Conservation (phyloP, 1,140 invertebrate genomes). For the Drosophila takahashii region DNA sequence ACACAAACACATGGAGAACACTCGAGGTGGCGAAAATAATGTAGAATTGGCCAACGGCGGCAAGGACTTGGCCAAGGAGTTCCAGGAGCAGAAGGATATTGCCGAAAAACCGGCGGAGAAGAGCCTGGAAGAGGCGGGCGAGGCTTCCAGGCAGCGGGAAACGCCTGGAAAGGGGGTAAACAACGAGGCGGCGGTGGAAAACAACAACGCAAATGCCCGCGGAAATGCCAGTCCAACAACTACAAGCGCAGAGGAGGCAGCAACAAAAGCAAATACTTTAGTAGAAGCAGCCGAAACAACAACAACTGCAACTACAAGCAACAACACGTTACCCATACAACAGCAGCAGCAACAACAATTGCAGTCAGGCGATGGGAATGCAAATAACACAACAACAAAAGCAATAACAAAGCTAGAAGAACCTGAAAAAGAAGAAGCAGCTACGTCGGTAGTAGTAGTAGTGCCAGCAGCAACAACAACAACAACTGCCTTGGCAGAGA, state of each 20-base stretch:
- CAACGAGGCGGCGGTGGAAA: slow-evolving; percentile 14
- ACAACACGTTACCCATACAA: slow-evolving; percentile 22
- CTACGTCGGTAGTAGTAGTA: slow-evolving; percentile 7
- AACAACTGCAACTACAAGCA: slow-evolving; percentile 29
- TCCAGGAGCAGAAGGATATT: slow-evolving; percentile 6
- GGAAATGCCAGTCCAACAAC: slow-evolving; percentile 39
- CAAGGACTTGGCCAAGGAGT: slow-evolving; percentile 7
- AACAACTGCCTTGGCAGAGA: slow-evolving; percentile 35
- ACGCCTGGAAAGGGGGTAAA: not conserved
- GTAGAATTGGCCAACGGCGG: slow-evolving; percentile 39
- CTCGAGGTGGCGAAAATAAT: slow-evolving; percentile 71
- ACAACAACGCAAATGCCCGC: slow-evolving; percentile 40
- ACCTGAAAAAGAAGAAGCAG: slow-evolving; percentile 8
- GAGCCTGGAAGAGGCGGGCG: not conserved
- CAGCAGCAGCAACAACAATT: slow-evolving; percentile 27
- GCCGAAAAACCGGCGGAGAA: not conserved
- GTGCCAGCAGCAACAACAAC: slow-evolving; percentile 12
- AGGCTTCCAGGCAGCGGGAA: not conserved
- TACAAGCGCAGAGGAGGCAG: slow-evolving; percentile 31
- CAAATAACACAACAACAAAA: slow-evolving; percentile 55
- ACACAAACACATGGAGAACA: slow-evolving; percentile 69
- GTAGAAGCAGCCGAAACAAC: slow-evolving; percentile 3
- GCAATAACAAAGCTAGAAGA: slow-evolving; percentile 18
- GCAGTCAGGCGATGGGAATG: slow-evolving; percentile 54
- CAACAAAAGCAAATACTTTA: not conserved